Base-by-base conservation (phyloP, 2,888 invertebrate genomes). In the Isotomurus palustris region DNA sequence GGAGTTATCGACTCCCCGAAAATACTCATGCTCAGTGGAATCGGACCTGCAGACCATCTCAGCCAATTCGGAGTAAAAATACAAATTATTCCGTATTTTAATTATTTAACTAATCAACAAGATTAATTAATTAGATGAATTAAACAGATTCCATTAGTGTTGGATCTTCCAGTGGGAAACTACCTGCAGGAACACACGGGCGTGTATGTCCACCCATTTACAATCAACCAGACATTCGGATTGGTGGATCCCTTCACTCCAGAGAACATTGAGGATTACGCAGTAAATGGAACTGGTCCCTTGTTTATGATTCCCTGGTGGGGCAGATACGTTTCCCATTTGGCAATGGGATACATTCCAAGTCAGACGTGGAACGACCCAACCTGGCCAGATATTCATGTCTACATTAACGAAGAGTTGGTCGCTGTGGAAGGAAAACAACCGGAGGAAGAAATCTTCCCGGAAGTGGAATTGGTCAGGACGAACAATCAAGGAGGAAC, bases 91-190 rank as follows among this genome's bases (percentile, higher is more conserved):
- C 21, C 6, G 19, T 2, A 2, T 21, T 38, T 1, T 36, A 25
- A 22, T 32, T 14, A 24, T 22, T 12, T 8, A 10, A n/a, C n/a
- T n/a, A n/a, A n/a, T n/a, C n/a, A n/a, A n/a, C n/a, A n/a, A n/a
- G 2, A 53, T 38, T 27, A 27, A 1, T 17, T 48, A 10, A 8
- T 32, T 36, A 36, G 14, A 8, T 24, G 6, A 25, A 17, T 24
- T n/a, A 25, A 25, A 27, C 27, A 44, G 44, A 62, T 62, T 27
- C 8, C n/a, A 45, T 19, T 40, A 4, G 19, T 56, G 1, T 17
- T 58, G 12, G 58, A 62, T 25, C 56, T 62, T 19, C 62, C 58
- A 14, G 61, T 62, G 14, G 62, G 62, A 12, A 21, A 52, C n/a
- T 36, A 58, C 29, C 40, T 62, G 12, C 56, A 59, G 35, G 62